Base-by-base conservation (phyloP, 2,888 invertebrate genomes). In the Tribolium freemani region DNA sequence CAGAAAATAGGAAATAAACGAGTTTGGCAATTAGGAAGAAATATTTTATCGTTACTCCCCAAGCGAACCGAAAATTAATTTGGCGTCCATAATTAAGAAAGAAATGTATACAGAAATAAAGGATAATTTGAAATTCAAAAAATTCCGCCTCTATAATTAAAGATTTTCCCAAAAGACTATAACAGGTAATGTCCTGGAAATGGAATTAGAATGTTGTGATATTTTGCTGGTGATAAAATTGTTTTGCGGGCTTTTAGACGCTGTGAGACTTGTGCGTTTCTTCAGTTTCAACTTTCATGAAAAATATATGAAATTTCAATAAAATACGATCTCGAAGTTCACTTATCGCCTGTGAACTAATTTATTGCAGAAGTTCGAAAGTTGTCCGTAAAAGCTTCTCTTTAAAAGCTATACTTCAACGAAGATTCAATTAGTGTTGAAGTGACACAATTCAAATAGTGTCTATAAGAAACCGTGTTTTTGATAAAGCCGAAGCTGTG, bases 361-460 rank as follows among this genome's bases (percentile, higher is more conserved):
- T 66, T 66, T 66, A 66, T 66, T 45, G 54, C 31, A 0, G 16
- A 66, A 66, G 54, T 66, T 66, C n/a, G 10, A 21, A 10, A 54
- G 44, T 66, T 38, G 44, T 66, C 54, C 21, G 31, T 66, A 66
- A 66, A 54, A 66, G 66, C 53, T 45, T 46, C 54, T 13, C 54
- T 66, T 10, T 38, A 38, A 63, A 66, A 66, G 66, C 53, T 54
- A 66, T 66, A 54, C 66, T 66, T 66, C 54, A 45, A 11, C 5
- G 54, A 44, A 64, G 53, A 66, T 66, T 66, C 66, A 66, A 66
- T 66, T 66, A 66, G 46, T 30, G 54, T 44, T 54, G 50, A 30
- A 38, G 11, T n/a, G 51, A 26, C 30, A 38, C 13, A 10, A 11
- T 9, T 11, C 20, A 31, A 64, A 53, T 53, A 13, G 54, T 54